These are phyloP conservation scores for Chaetorhynchus papuensis DNA, from an alignment of 2,113 vertebrate genomes.

Conservation along the genomic window DNA sequence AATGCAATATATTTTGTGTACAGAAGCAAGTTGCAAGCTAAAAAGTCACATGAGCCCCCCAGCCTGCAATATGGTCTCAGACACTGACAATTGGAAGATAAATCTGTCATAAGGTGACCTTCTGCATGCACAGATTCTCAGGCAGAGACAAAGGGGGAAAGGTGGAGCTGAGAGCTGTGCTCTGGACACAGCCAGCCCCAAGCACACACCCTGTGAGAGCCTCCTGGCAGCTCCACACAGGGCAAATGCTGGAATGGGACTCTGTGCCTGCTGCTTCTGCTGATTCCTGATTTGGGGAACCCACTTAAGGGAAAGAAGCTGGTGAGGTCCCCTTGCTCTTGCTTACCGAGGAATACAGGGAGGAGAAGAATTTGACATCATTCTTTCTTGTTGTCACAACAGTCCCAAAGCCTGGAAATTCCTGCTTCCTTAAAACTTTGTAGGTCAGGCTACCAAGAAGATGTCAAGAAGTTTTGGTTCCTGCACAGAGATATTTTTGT, in stretches of 20 bases:
- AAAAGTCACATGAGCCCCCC: not conserved
- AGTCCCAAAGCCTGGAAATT: not conserved
- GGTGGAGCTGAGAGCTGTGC: not conserved
- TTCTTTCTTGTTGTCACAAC: not conserved
- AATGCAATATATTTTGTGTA: not conserved
- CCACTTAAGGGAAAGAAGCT: not conserved
- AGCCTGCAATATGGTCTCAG: not conserved
- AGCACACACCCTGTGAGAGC: not conserved
- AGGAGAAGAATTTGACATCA: not conserved
- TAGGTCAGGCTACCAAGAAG: not conserved
- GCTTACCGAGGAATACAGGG: not conserved
- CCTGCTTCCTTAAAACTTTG: constrained; percentile 5
- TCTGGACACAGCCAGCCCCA: not conserved
- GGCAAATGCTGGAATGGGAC: not conserved
- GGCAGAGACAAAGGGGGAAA: not conserved
- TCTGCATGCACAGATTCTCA: not conserved
- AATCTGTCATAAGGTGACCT: not conserved
- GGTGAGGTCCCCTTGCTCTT: not conserved
- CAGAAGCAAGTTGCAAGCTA: not conserved
- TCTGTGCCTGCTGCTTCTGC: not conserved
- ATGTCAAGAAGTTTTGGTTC: not conserved
- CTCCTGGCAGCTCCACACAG: not conserved
- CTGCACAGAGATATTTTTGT: not conserved
- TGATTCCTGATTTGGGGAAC: not conserved
- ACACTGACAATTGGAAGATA: not conserved